Percentiles rank a stretch among this genome's conserved stretches.
Conservation (phyloP, 2,797 vertebrate species). For the Falco biarmicus region DNA sequence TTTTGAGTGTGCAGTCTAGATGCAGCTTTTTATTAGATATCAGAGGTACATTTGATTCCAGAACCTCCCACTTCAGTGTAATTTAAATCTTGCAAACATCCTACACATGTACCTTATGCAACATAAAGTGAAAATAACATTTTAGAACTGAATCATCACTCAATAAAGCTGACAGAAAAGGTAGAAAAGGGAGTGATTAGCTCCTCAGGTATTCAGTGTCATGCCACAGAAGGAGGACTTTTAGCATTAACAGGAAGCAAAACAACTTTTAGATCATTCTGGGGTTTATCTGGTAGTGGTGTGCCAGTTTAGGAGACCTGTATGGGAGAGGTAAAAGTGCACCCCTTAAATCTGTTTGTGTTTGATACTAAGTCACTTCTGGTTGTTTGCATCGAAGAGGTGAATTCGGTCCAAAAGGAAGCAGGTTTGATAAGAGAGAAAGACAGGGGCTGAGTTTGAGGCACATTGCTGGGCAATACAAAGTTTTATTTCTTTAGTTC, state of each 20-base stretch:
- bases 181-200: constrained; percentile 10
- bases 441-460: neutral
- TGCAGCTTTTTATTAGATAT: constrained; percentile 44
- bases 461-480: neutral
- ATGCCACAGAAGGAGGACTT: neutral
- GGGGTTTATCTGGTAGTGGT: neutral
- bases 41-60: constrained; percentile 48
- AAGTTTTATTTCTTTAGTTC: neutral
- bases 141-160: constrained; percentile 58
- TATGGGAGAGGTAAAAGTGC: neutral
- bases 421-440: neutral
- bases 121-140: constrained; percentile 49
- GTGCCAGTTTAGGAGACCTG: neutral
- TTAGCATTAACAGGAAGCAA: neutral
- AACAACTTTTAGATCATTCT: neutral
- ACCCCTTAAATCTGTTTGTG: neutral
- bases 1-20: neutral
- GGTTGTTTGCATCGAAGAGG: neutral
- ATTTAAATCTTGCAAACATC: constrained; percentile 66
- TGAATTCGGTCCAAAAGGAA: neutral
- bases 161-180: constrained; percentile 25
- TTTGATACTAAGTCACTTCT: neutral
- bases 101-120: constrained; percentile 54
- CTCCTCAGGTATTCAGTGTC: constrained; percentile 8
- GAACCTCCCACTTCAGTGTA: constrained; percentile 58